Evolutionary conservation across 2,113 vertebrate genomes (phyloP).

Genomic region (Myocastor coypus): DNA sequence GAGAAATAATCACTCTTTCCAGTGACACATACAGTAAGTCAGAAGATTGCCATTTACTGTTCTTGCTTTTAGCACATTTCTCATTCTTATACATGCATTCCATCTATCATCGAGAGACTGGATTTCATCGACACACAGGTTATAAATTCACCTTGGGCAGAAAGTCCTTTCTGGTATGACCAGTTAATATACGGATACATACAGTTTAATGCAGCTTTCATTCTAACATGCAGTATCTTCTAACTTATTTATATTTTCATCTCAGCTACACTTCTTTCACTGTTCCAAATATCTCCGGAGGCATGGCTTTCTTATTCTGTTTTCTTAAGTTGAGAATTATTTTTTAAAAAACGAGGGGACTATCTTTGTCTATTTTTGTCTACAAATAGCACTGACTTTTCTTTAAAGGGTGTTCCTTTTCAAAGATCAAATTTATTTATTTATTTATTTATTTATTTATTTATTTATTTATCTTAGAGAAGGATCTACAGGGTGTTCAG

Average conservation of each 20-base stretch:
- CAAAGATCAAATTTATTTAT: not conserved
- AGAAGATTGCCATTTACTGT: slow-evolving; percentile 76
- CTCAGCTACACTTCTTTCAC: not conserved
- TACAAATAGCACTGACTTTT: slow-evolving; percentile 5
- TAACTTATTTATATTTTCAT: slow-evolving; percentile 59
- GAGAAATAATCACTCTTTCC: slow-evolving; percentile 80
- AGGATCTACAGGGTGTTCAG: too few species aligned
- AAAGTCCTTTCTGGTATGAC: slow-evolving; percentile 37
- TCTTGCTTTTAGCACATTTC: slow-evolving; percentile 66
- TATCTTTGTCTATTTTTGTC: slow-evolving; percentile 50
- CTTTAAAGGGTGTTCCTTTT: slow-evolving; percentile 7
- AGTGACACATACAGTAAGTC: slow-evolving; percentile 80
- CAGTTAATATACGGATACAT: slow-evolving; percentile 41
- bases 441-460: too few species aligned
- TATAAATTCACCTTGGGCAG: slow-evolving; percentile 72
- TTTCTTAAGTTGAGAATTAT: slow-evolving; percentile 21
- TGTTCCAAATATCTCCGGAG: slow-evolving; percentile 15
- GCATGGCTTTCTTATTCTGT: not conserved
- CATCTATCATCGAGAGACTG: slow-evolving; percentile 65
- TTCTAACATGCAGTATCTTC: not conserved
- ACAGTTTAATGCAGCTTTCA: slow-evolving; percentile 38
- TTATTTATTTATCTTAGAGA: too few species aligned
- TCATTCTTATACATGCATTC: slow-evolving; percentile 16
- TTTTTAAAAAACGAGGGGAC: not conserved
- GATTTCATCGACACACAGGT: slow-evolving; percentile 72